These are phyloP conservation scores for Nymphalis urticae DNA, from an alignment of 2,888 invertebrate genomes.

Conservation along the genomic window DNA sequence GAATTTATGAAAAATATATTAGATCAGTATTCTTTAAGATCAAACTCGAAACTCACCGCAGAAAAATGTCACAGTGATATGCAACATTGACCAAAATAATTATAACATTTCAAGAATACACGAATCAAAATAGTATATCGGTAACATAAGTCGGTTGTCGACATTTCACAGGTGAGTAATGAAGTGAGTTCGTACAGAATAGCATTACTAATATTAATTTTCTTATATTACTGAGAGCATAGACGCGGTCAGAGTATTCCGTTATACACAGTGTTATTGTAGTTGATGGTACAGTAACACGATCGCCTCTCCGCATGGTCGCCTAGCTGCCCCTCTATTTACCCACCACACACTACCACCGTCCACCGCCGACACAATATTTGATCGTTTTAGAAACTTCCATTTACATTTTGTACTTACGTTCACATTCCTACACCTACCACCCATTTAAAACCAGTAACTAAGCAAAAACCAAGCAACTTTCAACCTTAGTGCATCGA, in stretches of 20 bases:
- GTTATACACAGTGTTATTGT: constrained; percentile 37
- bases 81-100: too few relatives aligned
- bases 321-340: constrained; percentile 51
- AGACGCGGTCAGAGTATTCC: constrained; percentile 6
- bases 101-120: too few relatives aligned
- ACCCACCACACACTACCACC: constrained; percentile 41
- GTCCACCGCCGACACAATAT: constrained; percentile 51
- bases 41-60: too few relatives aligned
- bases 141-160: too few relatives aligned
- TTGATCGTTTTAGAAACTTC: constrained; percentile 73
- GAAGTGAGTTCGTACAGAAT: too few relatives aligned
- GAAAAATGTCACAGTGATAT: too few relatives aligned
- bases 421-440: constrained; percentile 27
- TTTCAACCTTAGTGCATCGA: neutral
- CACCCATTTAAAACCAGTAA: constrained; percentile 2
- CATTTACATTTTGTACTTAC: constrained; percentile 61
- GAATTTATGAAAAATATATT: too few relatives aligned
- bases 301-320: constrained; percentile 60
- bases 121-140: too few relatives aligned
- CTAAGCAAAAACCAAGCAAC: constrained; percentile 2
- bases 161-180: too few relatives aligned
- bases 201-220: too few relatives aligned
- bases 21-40: too few relatives aligned
- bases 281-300: constrained; percentile 52
- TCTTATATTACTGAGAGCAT: neutral